phyloP scores from a whole-genome alignment of 2,113 vertebrate genomes.

The Ceyx melanurus region DNA sequence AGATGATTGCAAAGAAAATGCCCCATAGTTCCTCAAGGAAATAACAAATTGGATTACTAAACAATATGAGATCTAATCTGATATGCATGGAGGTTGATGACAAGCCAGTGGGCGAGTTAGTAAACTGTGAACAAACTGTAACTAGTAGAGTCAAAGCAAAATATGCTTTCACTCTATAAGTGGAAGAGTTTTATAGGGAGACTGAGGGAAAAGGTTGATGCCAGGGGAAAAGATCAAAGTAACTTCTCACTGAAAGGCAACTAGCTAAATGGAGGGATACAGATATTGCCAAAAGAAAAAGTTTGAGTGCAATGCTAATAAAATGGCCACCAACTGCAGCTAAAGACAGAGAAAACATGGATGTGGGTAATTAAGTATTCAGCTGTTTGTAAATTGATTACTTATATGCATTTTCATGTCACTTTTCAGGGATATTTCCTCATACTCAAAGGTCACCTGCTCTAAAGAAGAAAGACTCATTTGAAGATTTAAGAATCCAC shows the following conservation, averaged over 20 bases:
- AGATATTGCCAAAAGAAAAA: neutral
- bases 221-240: neutral
- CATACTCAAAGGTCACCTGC: constrained; percentile 70
- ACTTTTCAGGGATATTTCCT: constrained; percentile 78
- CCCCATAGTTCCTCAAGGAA: neutral
- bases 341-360: neutral
- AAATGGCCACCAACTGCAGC: neutral
- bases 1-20: neutral
- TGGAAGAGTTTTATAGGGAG: neutral
- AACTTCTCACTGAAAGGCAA: neutral
- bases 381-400: constrained; percentile 1
- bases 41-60: neutral
- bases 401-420: constrained; percentile 28
- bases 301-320: neutral
- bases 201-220: neutral
- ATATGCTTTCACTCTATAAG: neutral
- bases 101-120: rapidly evolving
- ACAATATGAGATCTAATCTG: neutral
- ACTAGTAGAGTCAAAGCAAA: too few relatives aligned
- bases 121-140: neutral
- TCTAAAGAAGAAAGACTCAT: constrained; percentile 71
- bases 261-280: neutral
- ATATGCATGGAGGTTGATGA: neutral
- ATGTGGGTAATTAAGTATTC: neutral
- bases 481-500: constrained; percentile 73